Conservation (phyloP, 2,888 invertebrate species). For the Girardia tigrina region DNA sequence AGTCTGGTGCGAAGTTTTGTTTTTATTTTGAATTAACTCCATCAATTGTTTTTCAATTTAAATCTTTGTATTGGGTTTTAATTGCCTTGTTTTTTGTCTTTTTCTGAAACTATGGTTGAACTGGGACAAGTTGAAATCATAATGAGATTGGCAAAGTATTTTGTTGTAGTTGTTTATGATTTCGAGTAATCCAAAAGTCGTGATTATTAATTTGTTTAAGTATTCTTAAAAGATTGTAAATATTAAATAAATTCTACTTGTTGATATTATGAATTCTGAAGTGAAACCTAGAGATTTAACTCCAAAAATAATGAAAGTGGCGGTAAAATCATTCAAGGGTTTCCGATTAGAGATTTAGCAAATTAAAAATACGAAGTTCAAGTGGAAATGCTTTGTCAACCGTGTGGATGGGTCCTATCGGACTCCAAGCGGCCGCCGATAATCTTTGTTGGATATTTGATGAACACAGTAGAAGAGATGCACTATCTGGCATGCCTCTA, state of each 20-base stretch:
- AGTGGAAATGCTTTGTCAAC: conserved; percentile 63
- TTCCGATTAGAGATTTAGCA: conserved; percentile 85
- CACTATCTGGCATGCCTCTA: conserved; percentile 92
- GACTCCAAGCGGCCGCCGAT: conserved; percentile 78
- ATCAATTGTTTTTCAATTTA: too few relatives aligned
- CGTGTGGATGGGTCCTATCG: conserved; percentile 66
- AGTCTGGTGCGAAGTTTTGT: too few relatives aligned
- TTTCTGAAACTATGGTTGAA: too few relatives aligned
- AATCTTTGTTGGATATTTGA: conserved; percentile 87
- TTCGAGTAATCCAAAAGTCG: conserved; percentile 68
- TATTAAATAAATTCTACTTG: too few relatives aligned
- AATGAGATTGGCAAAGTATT: conserved; percentile 78
- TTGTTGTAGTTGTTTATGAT: conserved; percentile 92
- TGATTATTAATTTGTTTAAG: too few relatives aligned
- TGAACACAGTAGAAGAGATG: conserved; percentile 85
- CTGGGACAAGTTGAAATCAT: too few relatives aligned
- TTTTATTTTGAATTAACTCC: too few relatives aligned
- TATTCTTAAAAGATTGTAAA: too few relatives aligned
- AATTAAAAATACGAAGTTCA: conserved; percentile 91
- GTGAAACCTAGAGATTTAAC: too few relatives aligned
- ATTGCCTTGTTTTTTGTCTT: too few relatives aligned
- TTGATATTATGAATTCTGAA: too few relatives aligned
- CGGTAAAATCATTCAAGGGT: conserved; percentile 81
- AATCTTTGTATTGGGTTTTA: too few relatives aligned
- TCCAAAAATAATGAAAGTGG: conserved; percentile 54